Evolutionary conservation across 2,888 invertebrate species (phyloP).

Genomic region (Philonicus albiceps): DNA sequence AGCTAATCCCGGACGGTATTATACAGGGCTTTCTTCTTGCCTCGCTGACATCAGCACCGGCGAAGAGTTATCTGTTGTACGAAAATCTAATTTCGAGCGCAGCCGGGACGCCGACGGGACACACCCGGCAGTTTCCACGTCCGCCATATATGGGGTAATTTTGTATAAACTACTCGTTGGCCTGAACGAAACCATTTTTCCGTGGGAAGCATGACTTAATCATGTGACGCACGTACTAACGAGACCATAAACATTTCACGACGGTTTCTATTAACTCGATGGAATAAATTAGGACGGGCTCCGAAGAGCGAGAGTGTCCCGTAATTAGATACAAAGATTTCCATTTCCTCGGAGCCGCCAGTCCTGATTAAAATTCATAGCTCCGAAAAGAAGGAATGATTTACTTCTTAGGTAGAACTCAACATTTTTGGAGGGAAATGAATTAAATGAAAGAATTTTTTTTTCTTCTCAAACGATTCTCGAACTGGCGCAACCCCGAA

Average conservation of each 20-base stretch:
- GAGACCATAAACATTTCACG: slow-evolving; percentile 33
- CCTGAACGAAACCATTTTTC: neutral
- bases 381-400: neutral
- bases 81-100: neutral
- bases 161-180: neutral
- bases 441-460: neutral
- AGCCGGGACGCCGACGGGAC: neutral
- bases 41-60: slow-evolving; percentile 2
- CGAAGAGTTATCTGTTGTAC: slow-evolving; percentile 8
- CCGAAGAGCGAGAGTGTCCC: neutral
- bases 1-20: neutral
- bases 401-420: neutral
- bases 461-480: neutral
- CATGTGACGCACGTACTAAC: slow-evolving; percentile 31
- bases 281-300: slow-evolving; percentile 5
- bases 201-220: slow-evolving; percentile 5
- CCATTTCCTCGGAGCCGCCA: neutral
- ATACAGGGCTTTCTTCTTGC: neutral
- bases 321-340: slow-evolving; percentile 2
- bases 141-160: neutral
- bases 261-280: slow-evolving; percentile 24
- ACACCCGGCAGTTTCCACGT: neutral
- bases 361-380: slow-evolving; percentile 16
- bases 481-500: neutral
- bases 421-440: neutral